Conservation (phyloP, 2,888 invertebrate genomes). For the Linnaemya vulpina region DNA sequence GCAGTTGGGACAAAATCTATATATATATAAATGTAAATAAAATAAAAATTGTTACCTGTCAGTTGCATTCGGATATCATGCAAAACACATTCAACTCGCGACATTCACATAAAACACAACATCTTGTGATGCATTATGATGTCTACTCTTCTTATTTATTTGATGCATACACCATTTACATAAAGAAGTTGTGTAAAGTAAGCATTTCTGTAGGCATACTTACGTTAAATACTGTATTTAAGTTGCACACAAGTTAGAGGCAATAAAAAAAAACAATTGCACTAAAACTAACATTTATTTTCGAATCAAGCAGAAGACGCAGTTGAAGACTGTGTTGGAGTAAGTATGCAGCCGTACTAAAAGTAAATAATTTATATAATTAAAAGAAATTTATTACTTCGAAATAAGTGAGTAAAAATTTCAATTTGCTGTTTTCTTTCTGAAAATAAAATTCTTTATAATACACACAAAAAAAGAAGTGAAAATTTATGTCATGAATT, state of each 20-base stretch:
- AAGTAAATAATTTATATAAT: constrained; percentile 21
- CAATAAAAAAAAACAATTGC: constrained; percentile 2
- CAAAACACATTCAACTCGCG: constrained; percentile 70
- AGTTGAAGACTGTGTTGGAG: constrained; percentile 1
- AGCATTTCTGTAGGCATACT: constrained; percentile 9
- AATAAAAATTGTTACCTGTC: constrained; percentile 62
- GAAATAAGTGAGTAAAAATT: background rate
- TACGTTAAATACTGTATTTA: constrained; percentile 44
- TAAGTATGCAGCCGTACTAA: background rate
- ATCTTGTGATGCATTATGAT: constrained; percentile 58
- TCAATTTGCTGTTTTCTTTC: background rate
- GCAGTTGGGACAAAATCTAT: constrained; percentile 10
- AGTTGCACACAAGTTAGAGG: constrained; percentile 1
- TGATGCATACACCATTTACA: background rate
- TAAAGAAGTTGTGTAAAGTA: no score
- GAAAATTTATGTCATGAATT: background rate
- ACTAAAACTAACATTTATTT: constrained; percentile 29
- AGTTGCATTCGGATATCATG: constrained; percentile 67
- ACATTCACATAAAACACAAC: constrained; percentile 67
- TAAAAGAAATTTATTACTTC: constrained; percentile 49
- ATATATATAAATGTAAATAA: constrained; percentile 20
- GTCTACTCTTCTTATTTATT: background rate
- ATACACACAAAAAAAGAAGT: background rate
- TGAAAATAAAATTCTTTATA: background rate
- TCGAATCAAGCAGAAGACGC: background rate